These are phyloP conservation scores for Macrostomum lignano DNA, from an alignment of 1,140 invertebrate genomes.

Conservation along the genomic window DNA sequence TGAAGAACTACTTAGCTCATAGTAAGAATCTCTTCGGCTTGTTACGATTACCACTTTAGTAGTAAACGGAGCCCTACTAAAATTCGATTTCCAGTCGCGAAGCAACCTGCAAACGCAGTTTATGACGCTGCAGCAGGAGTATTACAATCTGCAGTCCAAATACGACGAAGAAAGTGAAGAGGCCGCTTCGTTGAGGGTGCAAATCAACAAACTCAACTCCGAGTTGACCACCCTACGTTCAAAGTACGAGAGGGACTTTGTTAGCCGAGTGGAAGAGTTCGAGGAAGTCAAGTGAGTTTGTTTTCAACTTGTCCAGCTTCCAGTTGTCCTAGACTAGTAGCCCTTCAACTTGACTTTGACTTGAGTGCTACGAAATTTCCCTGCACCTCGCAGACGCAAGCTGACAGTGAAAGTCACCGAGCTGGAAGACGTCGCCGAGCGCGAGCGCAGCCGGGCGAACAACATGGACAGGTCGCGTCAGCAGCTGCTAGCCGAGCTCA, in stretches of 20 bases:
- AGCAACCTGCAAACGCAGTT: slow-evolving; percentile 20
- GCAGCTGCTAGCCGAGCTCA: too few relatives aligned
- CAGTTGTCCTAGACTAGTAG: background rate
- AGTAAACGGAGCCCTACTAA: too few relatives aligned
- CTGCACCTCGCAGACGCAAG: slow-evolving; percentile 13
- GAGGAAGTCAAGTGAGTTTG: slow-evolving; percentile 19
- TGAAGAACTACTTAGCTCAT: too few relatives aligned
- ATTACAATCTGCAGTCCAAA: slow-evolving; percentile 21
- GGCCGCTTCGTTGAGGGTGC: slow-evolving; percentile 13
- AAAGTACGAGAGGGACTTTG: slow-evolving; percentile 22
- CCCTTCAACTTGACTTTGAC: too few relatives aligned
- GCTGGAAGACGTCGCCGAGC: slow-evolving; percentile 17
- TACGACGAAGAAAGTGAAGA: slow-evolving; percentile 24
- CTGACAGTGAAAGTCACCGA: slow-evolving; percentile 19
- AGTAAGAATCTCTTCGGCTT: too few relatives aligned
- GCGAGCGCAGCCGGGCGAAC: slow-evolving; percentile 13
- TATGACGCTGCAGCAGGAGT: slow-evolving; percentile 19
- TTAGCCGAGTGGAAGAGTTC: slow-evolving; percentile 20
- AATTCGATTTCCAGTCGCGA: slow-evolving; percentile 18
- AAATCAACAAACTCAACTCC: slow-evolving; percentile 14
- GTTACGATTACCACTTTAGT: too few relatives aligned
- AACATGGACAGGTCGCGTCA: too few relatives aligned
- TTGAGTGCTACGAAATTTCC: too few relatives aligned
- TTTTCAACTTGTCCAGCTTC: background rate
- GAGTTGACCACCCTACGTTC: slow-evolving; percentile 18